These are phyloP conservation scores for Drosophila varians DNA, from an alignment of 1,140 invertebrate genomes.

Conservation along the genomic window DNA sequence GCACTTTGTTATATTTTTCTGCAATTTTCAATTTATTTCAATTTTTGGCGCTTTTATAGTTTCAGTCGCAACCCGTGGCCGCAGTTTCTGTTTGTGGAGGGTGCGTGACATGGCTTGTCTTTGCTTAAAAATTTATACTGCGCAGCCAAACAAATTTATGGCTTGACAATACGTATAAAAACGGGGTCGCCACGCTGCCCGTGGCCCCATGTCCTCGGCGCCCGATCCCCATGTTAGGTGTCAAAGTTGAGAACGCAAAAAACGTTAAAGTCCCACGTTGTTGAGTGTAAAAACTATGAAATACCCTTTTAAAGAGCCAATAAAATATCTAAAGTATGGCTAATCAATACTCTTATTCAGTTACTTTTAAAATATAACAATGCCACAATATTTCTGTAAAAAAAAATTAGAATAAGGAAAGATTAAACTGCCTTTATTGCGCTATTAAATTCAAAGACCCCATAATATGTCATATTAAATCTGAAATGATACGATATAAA, in stretches of 20 bases:
- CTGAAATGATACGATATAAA: background rate
- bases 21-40: constrained; percentile 76
- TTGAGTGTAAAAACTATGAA: background rate
- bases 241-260: constrained; percentile 48
- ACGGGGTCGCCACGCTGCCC: constrained; percentile 44
- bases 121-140: constrained; percentile 71
- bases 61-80: constrained; percentile 29
- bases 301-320: background rate
- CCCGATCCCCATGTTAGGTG: constrained; percentile 37
- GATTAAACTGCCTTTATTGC: background rate
- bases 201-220: constrained; percentile 2
- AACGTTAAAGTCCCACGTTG: background rate
- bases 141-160: constrained; percentile 74
- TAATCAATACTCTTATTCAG: background rate
- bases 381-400: background rate
- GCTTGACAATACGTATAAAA: constrained; percentile 50
- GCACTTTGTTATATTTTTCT: constrained; percentile 65
- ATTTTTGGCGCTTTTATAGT: constrained; percentile 73
- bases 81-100: constrained; percentile 20
- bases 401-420: background rate
- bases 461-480: background rate
- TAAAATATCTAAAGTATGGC: background rate
- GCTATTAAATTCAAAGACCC: background rate
- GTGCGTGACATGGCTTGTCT: constrained; percentile 58
- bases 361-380: background rate